Base-by-base conservation (phyloP, 2,113 vertebrate genomes). In the Coptodon bakossiorum region DNA sequence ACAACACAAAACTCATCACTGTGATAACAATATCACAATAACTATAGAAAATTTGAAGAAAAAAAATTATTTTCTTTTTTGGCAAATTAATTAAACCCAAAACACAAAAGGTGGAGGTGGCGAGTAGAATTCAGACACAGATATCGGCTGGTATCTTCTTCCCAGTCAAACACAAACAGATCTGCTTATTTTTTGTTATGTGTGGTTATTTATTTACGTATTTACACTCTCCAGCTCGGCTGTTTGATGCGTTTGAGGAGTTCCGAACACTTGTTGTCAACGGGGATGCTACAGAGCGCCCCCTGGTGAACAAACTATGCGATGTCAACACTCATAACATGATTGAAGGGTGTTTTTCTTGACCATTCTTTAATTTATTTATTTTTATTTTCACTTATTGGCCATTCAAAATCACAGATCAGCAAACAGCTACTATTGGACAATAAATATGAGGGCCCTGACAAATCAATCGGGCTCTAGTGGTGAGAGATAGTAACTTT, bases 21-120 rank as follows among this genome's bases (percentile, higher is more conserved):
- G 1, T 48, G 68, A 73, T 27, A 6, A 0, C 2, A 10, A 16
- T 4, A 45, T 9, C 13, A 43, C 11, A 43, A 71, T 71, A 9
- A 71, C 22, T 45, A 16, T 9, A 16, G 12, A 71, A 10, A 73
- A 27, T 73, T 4, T 4, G 22, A 73, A 24, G 17, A 43, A 24
- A 43, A 38, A 7, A 34, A 36, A 11, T 0, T 4, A 24, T 7
- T 24, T 7, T 56, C 0, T 38, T 66, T 40, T 45, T 27, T 0
- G 6, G 14, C 3, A 48, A 43, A 40, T 38, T 43, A 71, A 48
- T 29, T 73, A 48, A 73, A 73, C 22, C 22, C 1, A 73, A 73
- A 73, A 73, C 48, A 29, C 40, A 48, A 76, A 76, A 2, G 38
- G 12, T 29, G 9, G 9, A 48, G 16, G 16, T 36, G 29, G 34